These are phyloP conservation scores for Acrobasis consociella DNA, from an alignment of 2,888 invertebrate species.

Conservation along the genomic window DNA sequence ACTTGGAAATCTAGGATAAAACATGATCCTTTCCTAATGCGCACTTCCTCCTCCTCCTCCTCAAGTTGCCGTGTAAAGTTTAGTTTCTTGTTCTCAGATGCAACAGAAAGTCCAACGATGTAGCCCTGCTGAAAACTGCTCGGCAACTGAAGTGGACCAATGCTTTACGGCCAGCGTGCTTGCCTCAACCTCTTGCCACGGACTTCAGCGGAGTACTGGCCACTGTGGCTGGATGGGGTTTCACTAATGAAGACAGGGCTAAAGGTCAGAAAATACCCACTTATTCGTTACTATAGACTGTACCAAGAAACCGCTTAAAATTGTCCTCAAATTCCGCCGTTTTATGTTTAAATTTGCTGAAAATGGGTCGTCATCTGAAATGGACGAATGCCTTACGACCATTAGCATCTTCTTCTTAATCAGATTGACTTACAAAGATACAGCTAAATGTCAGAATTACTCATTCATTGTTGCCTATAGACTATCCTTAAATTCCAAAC, in stretches of 20 bases:
- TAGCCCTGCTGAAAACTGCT: constrained; percentile 88
- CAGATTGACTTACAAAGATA: constrained; percentile 91
- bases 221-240: constrained; percentile 93
- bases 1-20: too few species aligned
- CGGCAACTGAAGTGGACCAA: constrained; percentile 86
- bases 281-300: not conserved
- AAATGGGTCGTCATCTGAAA: constrained; percentile 84
- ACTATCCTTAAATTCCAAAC: too few species aligned
- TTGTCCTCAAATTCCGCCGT: too few species aligned
- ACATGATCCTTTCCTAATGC: too few species aligned
- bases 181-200: constrained; percentile 82
- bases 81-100: constrained; percentile 49
- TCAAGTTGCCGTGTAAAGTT: not conserved
- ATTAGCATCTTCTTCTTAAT: too few species aligned
- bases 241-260: constrained; percentile 88
- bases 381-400: constrained; percentile 89
- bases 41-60: not conserved
- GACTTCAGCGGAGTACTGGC: constrained; percentile 83
- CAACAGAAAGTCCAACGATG: constrained; percentile 78
- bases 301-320: too few species aligned
- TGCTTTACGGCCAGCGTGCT: constrained; percentile 89
- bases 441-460: constrained; percentile 79
- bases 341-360: constrained; percentile 57
- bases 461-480: not conserved
- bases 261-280: constrained; percentile 71